Conservation (phyloP, 92 coral and sea anemone species). For the Palythoa grandiflora region DNA sequence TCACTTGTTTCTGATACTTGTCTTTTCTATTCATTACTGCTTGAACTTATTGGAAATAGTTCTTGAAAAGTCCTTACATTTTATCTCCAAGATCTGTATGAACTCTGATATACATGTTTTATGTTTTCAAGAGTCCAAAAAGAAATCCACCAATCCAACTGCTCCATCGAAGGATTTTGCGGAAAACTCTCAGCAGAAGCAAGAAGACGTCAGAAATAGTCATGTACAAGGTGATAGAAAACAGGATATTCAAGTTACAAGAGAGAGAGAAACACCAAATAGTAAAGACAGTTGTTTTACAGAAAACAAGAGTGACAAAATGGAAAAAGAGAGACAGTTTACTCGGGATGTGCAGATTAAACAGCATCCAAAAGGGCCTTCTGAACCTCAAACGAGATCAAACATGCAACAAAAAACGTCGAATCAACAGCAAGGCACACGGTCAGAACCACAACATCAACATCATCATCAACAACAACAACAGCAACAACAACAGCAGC, state of each 20-base stretch:
- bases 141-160: background rate
- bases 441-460: constrained; percentile 11
- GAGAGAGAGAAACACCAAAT: constrained; percentile 4
- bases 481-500: constrained; percentile 30
- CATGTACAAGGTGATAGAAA: constrained; percentile 16
- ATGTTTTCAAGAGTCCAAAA: constrained; percentile 7
- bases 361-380: constrained; percentile 8
- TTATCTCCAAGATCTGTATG: too few relatives aligned
- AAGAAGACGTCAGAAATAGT: background rate
- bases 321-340: constrained; percentile 24
- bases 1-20: too few relatives aligned
- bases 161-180: constrained; percentile 10
- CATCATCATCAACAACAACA: constrained; percentile 10
- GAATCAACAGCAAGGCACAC: constrained; percentile 48
- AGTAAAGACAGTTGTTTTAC: background rate
- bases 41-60: too few relatives aligned
- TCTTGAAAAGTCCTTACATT: too few relatives aligned
- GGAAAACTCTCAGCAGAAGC: constrained; percentile 12
- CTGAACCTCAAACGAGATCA: constrained; percentile 37
- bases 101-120: background rate
- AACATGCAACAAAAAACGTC: constrained; percentile 47
- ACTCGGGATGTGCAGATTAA: constrained; percentile 3
- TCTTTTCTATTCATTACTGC: too few relatives aligned
- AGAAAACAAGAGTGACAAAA: constrained; percentile 30
- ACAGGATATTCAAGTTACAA: constrained; percentile 13